Conservation (phyloP, 2,113 vertebrate genomes). For the Rhegmatorhina hoffmannsi region DNA sequence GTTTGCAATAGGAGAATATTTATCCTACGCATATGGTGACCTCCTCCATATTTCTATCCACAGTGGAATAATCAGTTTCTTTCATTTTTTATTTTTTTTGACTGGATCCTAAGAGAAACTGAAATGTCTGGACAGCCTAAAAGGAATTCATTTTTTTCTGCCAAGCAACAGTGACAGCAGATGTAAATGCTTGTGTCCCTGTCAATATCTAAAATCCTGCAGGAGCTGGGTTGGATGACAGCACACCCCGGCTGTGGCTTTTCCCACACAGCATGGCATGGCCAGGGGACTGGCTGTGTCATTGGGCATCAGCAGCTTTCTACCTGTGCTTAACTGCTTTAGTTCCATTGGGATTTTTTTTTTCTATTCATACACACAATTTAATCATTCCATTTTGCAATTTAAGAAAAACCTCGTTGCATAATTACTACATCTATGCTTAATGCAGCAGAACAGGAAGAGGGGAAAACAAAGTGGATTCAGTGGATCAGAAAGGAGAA, state of each 20-base stretch:
- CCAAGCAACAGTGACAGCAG: neutral
- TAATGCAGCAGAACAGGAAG: neutral
- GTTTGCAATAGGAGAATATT: constrained; percentile 2
- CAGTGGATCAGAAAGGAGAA: neutral
- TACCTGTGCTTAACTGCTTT: neutral
- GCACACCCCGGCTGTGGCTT: neutral
- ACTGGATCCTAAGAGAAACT: neutral
- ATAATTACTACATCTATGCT: neutral
- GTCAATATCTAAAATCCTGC: neutral
- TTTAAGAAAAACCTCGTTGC: neutral
- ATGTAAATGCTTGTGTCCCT: neutral
- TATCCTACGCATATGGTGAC: neutral
- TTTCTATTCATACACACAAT: neutral
- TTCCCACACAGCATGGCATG: neutral
- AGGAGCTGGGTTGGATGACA: neutral
- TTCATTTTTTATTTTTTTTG: neutral
- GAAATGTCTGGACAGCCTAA: neutral
- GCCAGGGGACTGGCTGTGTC: neutral
- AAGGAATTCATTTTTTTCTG: neutral
- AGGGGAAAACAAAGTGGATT: neutral
- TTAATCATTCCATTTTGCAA: neutral
- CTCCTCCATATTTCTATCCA: neutral
- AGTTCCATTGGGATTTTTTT: neutral
- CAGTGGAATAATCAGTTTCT: neutral
- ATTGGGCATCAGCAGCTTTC: neutral